Evolutionary conservation across 2,888 invertebrate genomes (phyloP).

Genomic region (Melinopterus prodromus): DNA sequence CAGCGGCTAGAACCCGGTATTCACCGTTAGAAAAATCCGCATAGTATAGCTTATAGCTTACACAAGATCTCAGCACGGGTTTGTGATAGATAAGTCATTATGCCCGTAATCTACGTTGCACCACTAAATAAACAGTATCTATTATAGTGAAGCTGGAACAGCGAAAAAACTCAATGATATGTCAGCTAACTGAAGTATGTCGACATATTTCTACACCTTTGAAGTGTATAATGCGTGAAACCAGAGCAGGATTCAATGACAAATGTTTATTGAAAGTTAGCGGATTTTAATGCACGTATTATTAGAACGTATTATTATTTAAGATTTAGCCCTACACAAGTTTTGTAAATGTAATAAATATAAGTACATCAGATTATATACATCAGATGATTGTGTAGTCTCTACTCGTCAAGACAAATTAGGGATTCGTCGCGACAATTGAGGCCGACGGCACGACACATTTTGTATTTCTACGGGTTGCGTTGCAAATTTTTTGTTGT

Average conservation of each 20-base stretch:
- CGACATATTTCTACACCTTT: neutral
- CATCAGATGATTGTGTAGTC: no score
- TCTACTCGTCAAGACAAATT: no score
- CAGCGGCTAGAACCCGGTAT: neutral
- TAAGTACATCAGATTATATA: no score
- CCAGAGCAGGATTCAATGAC: neutral
- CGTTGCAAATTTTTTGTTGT: no score
- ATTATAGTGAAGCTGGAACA: neutral
- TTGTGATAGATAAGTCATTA: slow-evolving; percentile 4
- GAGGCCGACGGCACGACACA: no score
- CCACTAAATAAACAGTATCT: neutral
- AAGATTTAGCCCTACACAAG: no score
- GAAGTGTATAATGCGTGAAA: neutral
- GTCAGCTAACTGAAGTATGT: neutral
- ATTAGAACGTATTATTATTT: no score
- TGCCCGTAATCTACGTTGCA: neutral
- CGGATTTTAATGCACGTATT: neutral
- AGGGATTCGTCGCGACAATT: no score
- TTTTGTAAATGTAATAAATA: no score
- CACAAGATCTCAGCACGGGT: neutral
- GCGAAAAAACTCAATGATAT: neutral
- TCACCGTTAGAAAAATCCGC: neutral
- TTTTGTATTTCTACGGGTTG: no score
- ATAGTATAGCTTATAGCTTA: neutral
- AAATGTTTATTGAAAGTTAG: neutral